A percentile compares a stretch with the other conserved stretches of the same genome.
phyloP scores from a whole-genome alignment of 2,797 vertebrate genomes.

The Clarias laeviceps region DNA sequence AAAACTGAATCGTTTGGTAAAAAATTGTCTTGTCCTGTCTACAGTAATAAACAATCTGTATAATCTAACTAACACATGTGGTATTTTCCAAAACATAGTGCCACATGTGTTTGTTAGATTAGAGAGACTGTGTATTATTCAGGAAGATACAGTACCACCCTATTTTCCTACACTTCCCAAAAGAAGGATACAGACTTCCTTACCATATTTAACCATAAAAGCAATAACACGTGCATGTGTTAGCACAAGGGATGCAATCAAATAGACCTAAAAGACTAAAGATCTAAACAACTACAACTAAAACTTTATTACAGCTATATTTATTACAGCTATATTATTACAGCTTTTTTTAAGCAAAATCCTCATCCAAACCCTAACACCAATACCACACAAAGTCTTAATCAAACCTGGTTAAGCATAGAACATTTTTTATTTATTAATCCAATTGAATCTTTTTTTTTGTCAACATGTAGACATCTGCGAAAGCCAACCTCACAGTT shows the following conservation, averaged over 20 bases:
- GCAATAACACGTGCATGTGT: conserved; percentile 1
- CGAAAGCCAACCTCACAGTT: not conserved
- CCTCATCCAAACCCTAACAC: not conserved
- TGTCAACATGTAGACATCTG: not conserved
- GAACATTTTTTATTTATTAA: too few relatives aligned
- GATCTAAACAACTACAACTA: not conserved
- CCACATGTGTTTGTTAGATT: conserved; percentile 41
- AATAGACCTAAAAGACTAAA: not conserved
- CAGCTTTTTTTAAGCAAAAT: too few relatives aligned
- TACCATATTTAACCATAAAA: conserved; percentile 38
- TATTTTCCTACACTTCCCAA: conserved; percentile 43
- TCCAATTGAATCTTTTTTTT: not conserved
- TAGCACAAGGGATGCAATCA: not conserved
- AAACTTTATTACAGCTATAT: too few relatives aligned
- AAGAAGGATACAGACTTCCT: conserved; percentile 49
- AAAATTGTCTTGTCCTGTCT: conserved; percentile 33
- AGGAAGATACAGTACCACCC: conserved; percentile 36
- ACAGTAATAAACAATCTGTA: conserved; percentile 29
- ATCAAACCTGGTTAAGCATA: not conserved
- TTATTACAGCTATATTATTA: too few relatives aligned
- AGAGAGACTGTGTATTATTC: conserved; percentile 38
- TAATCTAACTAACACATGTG: conserved; percentile 39
- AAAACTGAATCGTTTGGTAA: not conserved
- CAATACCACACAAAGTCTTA: not conserved
- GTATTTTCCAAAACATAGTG: not conserved